These are phyloP conservation scores for Lasioglossum vierecki DNA, from an alignment of 2,888 invertebrate species.

Conservation along the genomic window DNA sequence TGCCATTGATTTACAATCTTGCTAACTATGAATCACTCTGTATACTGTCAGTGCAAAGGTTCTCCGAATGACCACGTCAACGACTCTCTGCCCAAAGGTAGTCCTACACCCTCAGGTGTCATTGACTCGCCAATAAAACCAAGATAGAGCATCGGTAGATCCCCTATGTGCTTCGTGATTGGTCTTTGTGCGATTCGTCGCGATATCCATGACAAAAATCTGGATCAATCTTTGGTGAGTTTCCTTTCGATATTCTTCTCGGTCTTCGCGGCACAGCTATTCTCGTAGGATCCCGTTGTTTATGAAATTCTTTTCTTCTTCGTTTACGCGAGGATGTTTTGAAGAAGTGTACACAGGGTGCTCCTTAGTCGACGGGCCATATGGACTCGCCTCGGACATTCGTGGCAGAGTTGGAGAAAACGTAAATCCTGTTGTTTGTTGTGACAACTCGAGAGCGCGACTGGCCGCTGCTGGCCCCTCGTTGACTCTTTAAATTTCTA, in stretches of 20 bases:
- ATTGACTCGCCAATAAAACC: slow-evolving; percentile 23
- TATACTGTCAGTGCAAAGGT: neutral
- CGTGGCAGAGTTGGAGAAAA: neutral
- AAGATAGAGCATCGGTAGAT: slow-evolving; percentile 21
- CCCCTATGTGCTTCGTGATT: slow-evolving; percentile 43
- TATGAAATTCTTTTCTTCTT: slow-evolving; percentile 8
- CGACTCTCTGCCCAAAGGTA: slow-evolving; percentile 13
- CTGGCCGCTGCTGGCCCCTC: neutral
- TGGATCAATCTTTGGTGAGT: slow-evolving; percentile 31
- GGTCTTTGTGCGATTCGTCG: slow-evolving; percentile 54
- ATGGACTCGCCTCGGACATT: slow-evolving; percentile 1
- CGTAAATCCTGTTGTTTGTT: neutral
- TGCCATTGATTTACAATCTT: neutral
- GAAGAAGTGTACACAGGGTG: neutral
- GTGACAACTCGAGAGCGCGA: neutral
- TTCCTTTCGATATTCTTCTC: slow-evolving; percentile 33
- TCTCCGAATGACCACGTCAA: slow-evolving; percentile 1
- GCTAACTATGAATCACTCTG: slow-evolving; percentile 13
- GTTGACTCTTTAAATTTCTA: neutral
- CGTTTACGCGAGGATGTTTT: neutral
- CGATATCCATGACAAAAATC: slow-evolving; percentile 35
- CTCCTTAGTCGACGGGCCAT: neutral
- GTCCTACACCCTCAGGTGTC: neutral
- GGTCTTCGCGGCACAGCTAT: neutral
- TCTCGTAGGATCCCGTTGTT: neutral